Base-by-base conservation (phyloP, 2,888 invertebrate genomes). In the Hydraecia micacea region DNA sequence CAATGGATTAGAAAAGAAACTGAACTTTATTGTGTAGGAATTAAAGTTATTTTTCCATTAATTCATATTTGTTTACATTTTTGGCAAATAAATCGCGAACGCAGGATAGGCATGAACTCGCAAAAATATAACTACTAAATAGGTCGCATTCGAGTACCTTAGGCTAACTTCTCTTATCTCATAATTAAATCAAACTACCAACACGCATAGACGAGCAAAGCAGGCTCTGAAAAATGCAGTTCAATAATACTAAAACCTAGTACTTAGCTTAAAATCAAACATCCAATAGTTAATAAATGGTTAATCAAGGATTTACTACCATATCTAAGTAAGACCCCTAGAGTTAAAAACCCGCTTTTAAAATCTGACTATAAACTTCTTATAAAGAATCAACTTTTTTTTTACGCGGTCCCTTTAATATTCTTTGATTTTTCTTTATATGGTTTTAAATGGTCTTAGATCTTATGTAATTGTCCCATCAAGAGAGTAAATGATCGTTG, bases 391-490 rank as follows among this genome's bases (percentile, higher is more conserved):
- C 7, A 39, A 49, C 21, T 7, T 60, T 9, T 58, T 79, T 25
- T 49, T 25, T 63, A 55, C 21, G 11, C 39, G 25, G n/a, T 42
- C 28, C 42, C 15, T 55, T 36, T 77, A 32, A 63, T 39, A 21
- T 32, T 52, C 15, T 55, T 36, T 76, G n/a, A 63, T 39, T 15
- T 32, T 52, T 62, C 42, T 62, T 39, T 80, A 58, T 65, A 65
- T 42, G 46, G 46, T 58, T 65, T 25, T 32, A 55, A 55, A 55
- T 28, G 25, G 73, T n/a, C 18, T 36, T 55, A 46, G 18, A 55
- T 58, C 55, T 46, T 46, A 18, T 4, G 49, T 65, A 32, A 39
- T 18, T 55, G 28, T 25, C 62, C 25, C 36, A 39, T 77, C 15
- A 55, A 55, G 21, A 28, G 39, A 46, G 18, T 11, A 28, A 72